These are phyloP conservation scores for Trididemnum nubilum DNA, from an alignment of 23 tunicate species.

Conservation along the genomic window DNA sequence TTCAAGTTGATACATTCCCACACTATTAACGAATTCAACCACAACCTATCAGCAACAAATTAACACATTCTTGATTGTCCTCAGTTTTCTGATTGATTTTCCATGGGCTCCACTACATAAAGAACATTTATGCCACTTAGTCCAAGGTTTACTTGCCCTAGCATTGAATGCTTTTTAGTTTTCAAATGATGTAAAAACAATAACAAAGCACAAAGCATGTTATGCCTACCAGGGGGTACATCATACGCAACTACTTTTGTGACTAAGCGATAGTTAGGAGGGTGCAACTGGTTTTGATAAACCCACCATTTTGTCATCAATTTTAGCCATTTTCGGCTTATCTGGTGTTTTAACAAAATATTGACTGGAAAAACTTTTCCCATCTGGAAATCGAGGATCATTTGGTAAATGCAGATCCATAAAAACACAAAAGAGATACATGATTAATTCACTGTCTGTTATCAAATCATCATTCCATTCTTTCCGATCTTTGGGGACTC, in stretches of 20 bases:
- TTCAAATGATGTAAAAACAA: constrained; percentile 66
- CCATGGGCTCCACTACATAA: constrained; percentile 50
- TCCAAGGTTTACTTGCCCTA: constrained; percentile 78
- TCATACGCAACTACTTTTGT: constrained; percentile 44
- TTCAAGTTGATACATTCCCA: too few relatives aligned
- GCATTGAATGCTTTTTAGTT: constrained; percentile 48
- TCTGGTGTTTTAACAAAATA: constrained; percentile 43
- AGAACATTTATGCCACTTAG: constrained; percentile 71
- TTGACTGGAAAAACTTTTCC: constrained; percentile 62
- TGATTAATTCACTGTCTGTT: constrained; percentile 60
- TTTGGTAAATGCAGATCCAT: constrained; percentile 73
- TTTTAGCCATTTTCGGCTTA: constrained; percentile 17
- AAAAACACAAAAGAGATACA: constrained; percentile 70
- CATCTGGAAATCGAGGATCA: constrained; percentile 79
- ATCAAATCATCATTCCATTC: constrained; percentile 65
- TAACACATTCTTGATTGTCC: too few relatives aligned
- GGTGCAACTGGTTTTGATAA: constrained; percentile 56
- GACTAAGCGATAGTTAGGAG: constrained; percentile 58
- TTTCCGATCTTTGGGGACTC: constrained; percentile 37
- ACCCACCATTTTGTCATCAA: constrained; percentile 33
- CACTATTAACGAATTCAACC: too few relatives aligned
- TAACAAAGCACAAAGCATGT: constrained; percentile 48
- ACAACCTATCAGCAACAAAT: too few relatives aligned
- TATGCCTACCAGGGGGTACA: constrained; percentile 65
- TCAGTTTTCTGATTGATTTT: not conserved